Conservation (phyloP, 2,113 vertebrate genomes). For the Cathartes aura region DNA sequence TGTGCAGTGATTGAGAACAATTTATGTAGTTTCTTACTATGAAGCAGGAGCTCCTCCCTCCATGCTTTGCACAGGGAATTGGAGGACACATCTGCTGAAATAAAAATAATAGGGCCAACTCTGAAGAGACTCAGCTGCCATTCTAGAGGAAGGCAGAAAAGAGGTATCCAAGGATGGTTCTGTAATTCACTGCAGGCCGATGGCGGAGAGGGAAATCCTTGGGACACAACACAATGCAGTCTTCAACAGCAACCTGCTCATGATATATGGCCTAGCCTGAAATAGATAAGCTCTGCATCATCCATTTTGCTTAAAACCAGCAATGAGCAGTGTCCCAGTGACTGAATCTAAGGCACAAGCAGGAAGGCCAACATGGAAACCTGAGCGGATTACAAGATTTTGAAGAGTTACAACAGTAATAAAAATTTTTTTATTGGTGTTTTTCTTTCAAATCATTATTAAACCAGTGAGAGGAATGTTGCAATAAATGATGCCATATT, state of each 20-base stretch:
- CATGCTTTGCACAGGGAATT: background rate
- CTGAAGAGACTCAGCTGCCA: background rate
- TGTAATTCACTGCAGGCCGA: background rate
- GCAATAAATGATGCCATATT: background rate
- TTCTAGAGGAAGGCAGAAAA: background rate
- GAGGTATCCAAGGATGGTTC: background rate
- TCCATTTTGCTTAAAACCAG: background rate
- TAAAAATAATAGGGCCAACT: background rate
- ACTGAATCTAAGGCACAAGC: background rate
- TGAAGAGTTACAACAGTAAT: conserved; percentile 19
- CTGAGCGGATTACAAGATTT: background rate
- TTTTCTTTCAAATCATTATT: conserved; percentile 38
- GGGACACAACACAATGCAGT: background rate
- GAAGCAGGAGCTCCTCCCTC: background rate
- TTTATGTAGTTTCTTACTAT: background rate
- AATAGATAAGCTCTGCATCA: background rate
- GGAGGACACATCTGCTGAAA: background rate
- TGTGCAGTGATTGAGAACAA: background rate
- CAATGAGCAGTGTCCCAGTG: background rate
- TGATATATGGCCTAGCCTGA: background rate
- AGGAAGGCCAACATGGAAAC: background rate
- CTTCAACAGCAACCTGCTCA: background rate
- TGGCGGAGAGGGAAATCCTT: background rate
- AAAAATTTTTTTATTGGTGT: background rate
- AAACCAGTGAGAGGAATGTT: conserved; percentile 10